Percentiles rank a stretch among this genome's conserved stretches.
Evolutionary conservation across 2,888 invertebrate species (phyloP).

Genomic region (Mycalesis mineus): DNA sequence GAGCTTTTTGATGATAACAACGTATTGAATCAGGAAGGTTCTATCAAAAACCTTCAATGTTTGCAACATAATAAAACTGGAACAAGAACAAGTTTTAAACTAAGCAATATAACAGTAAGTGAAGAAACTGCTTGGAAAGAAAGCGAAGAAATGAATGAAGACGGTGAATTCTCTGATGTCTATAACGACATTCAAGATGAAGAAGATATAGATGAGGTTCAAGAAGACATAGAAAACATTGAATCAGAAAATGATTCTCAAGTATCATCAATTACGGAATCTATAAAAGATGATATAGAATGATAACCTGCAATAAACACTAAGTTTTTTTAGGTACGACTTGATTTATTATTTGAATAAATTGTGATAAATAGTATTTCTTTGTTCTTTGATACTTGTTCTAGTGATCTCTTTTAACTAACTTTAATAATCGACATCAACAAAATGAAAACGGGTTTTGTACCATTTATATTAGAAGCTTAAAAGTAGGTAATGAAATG

Average conservation of each 20-base stretch:
- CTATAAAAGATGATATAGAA: neutral
- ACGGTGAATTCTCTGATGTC: constrained; percentile 11
- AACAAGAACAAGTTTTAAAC: neutral
- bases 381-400: no score
- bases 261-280: constrained; percentile 10
- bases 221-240: constrained; percentile 12
- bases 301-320: no score
- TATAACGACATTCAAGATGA: neutral
- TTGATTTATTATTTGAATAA: no score
- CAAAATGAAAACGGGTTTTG: no score
- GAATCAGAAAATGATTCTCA: constrained; percentile 3
- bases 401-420: no score
- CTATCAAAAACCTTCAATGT: neutral
- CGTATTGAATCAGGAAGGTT: neutral
- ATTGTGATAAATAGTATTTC: no score
- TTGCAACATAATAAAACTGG: neutral
- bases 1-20: neutral
- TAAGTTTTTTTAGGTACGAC: no score
- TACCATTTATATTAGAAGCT: no score
- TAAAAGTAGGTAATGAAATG: neutral
- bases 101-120: neutral
- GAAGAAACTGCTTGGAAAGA: constrained; percentile 1
- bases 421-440: no score
- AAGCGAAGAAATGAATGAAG: constrained; percentile 1
- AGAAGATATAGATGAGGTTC: constrained; percentile 17